These are phyloP conservation scores for Polyploca ridens DNA, from an alignment of 2,888 invertebrate genomes.

Conservation along the genomic window DNA sequence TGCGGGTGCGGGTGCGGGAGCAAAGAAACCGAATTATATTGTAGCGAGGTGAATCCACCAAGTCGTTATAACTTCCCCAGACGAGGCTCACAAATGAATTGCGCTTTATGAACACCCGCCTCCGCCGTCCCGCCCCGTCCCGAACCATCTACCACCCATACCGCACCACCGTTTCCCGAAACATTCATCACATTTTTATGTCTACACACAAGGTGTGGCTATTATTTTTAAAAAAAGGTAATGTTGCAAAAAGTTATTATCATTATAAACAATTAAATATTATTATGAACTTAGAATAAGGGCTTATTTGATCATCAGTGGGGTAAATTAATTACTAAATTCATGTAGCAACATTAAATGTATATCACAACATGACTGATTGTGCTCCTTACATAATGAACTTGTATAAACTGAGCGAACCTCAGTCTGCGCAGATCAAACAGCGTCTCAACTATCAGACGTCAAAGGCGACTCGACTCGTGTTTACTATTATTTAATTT, in stretches of 20 bases:
- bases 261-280: too few species aligned
- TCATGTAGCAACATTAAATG: too few species aligned
- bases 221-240: background rate
- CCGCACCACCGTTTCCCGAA: background rate
- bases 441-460: background rate
- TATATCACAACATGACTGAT: background rate
- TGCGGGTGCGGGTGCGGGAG: background rate
- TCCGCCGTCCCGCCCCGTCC: background rate
- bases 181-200: background rate
- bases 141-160: background rate
- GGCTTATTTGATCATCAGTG: too few species aligned
- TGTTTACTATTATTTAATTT: constrained; percentile 9
- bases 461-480: background rate
- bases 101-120: background rate
- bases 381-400: background rate
- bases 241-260: too few species aligned
- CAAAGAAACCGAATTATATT: background rate
- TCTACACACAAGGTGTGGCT: background rate
- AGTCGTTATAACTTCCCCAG: background rate
- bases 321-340: too few species aligned
- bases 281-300: too few species aligned
- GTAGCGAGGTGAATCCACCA: background rate
- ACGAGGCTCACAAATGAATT: constrained; percentile 1
- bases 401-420: background rate
- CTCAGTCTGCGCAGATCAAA: background rate